Conservation (phyloP, 2,113 vertebrate species). For the Tor tambroides region DNA sequence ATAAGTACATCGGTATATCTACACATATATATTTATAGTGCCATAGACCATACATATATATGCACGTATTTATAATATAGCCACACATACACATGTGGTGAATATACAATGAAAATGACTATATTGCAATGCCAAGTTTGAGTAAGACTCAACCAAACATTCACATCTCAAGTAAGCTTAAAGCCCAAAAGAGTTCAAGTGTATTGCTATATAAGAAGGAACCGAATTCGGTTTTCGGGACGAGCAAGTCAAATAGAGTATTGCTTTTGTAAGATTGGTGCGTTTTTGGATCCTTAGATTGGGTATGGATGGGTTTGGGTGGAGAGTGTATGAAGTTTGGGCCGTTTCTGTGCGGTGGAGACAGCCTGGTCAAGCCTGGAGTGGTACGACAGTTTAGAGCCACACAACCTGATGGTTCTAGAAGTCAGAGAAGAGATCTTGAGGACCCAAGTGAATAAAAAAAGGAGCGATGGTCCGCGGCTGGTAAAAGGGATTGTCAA, state of each 20-base stretch:
- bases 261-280: conserved; percentile 71
- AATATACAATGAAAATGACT: conserved; percentile 79
- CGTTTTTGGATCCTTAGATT: conserved; percentile 45
- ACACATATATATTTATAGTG: conserved; percentile 75
- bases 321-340: conserved; percentile 54
- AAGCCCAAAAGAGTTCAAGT: conserved; percentile 72
- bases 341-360: conserved; percentile 60
- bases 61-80: conserved; percentile 77
- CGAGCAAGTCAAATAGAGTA: conserved; percentile 69
- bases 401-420: conserved; percentile 90
- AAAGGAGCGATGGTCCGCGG: conserved; percentile 96
- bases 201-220: conserved; percentile 80
- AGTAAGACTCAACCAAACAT: conserved; percentile 74
- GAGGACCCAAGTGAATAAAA: conserved; percentile 99
- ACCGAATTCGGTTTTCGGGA: conserved; percentile 58
- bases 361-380: conserved; percentile 60
- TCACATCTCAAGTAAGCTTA: conserved; percentile 77
- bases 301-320: conserved; percentile 46
- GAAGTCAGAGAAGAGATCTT: conserved; percentile 99
- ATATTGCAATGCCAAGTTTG: conserved; percentile 76
- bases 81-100: conserved; percentile 72
- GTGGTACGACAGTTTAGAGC: conserved; percentile 75
- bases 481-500: conserved; percentile 99
- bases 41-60: conserved; percentile 74
- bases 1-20: conserved; percentile 67